Evolutionary conservation across 2,888 invertebrate species (phyloP), one percentile per base, ranked within the genome.

Genomic region (Mythimna loreyi): DNA sequence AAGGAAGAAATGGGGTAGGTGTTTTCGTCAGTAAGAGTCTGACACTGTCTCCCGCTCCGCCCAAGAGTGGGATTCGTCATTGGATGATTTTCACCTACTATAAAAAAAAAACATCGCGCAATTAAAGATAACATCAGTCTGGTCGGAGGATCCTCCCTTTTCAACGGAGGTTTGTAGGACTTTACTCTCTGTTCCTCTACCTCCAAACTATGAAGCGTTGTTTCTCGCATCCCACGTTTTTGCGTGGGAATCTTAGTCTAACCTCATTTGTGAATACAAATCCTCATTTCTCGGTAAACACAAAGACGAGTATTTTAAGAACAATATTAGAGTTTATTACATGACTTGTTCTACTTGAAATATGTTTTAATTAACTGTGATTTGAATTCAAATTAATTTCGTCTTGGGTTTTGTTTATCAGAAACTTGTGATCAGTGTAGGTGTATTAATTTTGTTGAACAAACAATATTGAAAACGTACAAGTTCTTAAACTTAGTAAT

Each of bases 361-460:
- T 45, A 55, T 49, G 56, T 63, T 69, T 63, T 33, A 60, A 75
- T 49, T 76, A 76, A 69, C n/a, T 21, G 47, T 49, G 43, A 63
- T 64, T 64, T 11, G 19, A 45, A 63, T 52, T 69, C 33, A 49
- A 57, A 64, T 75, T 61, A 64, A 59, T 40, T 52, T 56, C 7
- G 21, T 57, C 6, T 21, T 43, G 7, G 28, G 28, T 53, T 21
- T 11, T 28, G n/a, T 40, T 55, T 49, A 19, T 28, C 3, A 49
- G 43, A 74, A 59, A 43, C 40, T 28, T 19, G 8, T 43, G 84
- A 30, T 53, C 1, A 49, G 50, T 40, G 40, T 13, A 28, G 7
- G n/a, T 16, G 53, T 61, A 30, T 61, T 40, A 25, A 28, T 33
- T 52, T 72, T 1, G 33, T 19, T 21, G 4, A 21, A n/a, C 11